phyloP scores from a whole-genome alignment of 2,888 invertebrate species.

The Megastigmus dorsalis region DNA sequence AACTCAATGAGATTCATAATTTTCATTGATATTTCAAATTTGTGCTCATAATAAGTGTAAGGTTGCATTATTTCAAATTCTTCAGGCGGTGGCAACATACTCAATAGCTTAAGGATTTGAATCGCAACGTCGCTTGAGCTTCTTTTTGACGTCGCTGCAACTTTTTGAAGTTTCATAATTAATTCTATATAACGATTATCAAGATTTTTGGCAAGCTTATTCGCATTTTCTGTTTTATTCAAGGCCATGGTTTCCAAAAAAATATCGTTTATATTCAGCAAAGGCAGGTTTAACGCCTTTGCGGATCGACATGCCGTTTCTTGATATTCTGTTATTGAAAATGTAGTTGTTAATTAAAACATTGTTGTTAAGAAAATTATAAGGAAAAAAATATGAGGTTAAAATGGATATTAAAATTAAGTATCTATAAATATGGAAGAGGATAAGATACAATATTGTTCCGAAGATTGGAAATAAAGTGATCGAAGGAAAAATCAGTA shows the following conservation, averaged over 20 bases:
- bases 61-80: conserved; percentile 59
- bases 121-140: neutral
- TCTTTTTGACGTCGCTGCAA: conserved; percentile 20
- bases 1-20: neutral
- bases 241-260: conserved; percentile 62
- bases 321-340: conserved; percentile 76
- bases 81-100: conserved; percentile 57
- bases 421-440: too few species aligned
- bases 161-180: conserved; percentile 36
- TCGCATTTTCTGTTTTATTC: conserved; percentile 54
- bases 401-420: too few species aligned
- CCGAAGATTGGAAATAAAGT: too few species aligned
- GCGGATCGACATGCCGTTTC: conserved; percentile 75
- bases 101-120: conserved; percentile 23
- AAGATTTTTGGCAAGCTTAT: conserved; percentile 60
- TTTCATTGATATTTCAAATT: conserved; percentile 56
- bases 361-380: too few species aligned
- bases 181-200: conserved; percentile 61
- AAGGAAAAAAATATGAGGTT: too few species aligned
- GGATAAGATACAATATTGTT: too few species aligned
- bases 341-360: too few species aligned
- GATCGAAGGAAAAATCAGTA: neutral
- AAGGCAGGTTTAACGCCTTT: conserved; percentile 59
- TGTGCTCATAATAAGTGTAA: conserved; percentile 62
- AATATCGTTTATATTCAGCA: conserved; percentile 60